Conservation (phyloP, 2,888 invertebrate genomes). For the Poecilus cupreus region DNA sequence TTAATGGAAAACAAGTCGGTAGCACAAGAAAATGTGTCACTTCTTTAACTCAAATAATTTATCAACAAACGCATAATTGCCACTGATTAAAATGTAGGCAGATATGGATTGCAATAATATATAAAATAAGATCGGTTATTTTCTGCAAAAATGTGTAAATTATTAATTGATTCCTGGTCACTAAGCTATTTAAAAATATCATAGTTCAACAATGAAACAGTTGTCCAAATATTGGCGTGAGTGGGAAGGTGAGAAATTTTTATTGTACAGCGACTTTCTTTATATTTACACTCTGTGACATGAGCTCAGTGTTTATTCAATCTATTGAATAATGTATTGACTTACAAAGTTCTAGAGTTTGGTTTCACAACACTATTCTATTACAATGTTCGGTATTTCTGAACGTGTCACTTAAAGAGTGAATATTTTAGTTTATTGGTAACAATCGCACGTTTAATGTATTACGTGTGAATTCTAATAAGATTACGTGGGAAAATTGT, state of each 20-base stretch:
- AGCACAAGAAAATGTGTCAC: neutral
- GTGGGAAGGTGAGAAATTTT: neutral
- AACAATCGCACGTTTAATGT: conserved; percentile 14
- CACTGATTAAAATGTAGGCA: too few relatives aligned
- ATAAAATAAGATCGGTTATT: neutral
- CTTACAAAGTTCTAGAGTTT: neutral
- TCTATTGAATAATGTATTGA: conserved; percentile 12
- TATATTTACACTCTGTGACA: neutral
- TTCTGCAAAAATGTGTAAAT: neutral
- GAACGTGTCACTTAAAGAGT: neutral
- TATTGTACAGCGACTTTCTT: neutral
- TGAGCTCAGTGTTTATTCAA: neutral
- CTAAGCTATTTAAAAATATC: too few relatives aligned
- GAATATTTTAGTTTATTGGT: neutral
- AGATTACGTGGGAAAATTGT: too few relatives aligned
- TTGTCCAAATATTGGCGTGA: neutral
- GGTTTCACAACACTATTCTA: neutral
- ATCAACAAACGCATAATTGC: neutral
- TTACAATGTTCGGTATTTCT: neutral
- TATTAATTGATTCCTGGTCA: neutral
- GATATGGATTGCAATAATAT: neutral
- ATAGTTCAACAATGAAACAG: neutral
- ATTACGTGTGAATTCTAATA: neutral
- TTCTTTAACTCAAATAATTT: neutral
- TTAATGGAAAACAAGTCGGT: neutral